A percentile compares a stretch with the other conserved stretches of the same genome.
These are phyloP conservation scores for Tamandua tetradactyla DNA, from an alignment of 2,797 vertebrate genomes.

Conservation along the genomic window DNA sequence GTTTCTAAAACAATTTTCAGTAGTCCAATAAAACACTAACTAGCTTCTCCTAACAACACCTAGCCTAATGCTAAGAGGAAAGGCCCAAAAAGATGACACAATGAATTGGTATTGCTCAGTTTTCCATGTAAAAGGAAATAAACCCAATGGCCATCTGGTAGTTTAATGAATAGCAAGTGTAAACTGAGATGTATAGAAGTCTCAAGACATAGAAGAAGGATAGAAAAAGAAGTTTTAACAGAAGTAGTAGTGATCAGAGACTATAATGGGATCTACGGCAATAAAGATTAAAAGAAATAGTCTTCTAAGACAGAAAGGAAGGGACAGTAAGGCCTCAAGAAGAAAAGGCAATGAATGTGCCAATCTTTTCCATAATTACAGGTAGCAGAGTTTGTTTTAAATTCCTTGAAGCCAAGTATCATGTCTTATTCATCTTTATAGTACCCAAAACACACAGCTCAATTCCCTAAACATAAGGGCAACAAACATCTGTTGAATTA, in stretches of 20 bases:
- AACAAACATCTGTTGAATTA: neutral
- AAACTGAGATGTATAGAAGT: neutral
- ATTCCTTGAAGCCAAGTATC: neutral
- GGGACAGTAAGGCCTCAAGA: neutral
- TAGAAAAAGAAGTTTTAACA: neutral
- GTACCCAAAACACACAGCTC: neutral
- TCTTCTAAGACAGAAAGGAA: neutral
- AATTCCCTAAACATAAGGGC: neutral
- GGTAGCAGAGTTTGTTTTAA: neutral
- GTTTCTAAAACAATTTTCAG: neutral
- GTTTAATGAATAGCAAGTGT: constrained; percentile 15
- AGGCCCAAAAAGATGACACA: neutral
- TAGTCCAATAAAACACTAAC: neutral
- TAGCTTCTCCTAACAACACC: neutral
- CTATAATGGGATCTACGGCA: neutral
- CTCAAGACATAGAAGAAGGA: neutral
- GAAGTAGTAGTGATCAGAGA: neutral
- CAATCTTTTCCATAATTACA: neutral
- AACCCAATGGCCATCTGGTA: neutral
- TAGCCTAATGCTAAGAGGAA: constrained; percentile 35
- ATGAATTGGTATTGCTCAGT: neutral
- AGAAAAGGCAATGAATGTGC: neutral
- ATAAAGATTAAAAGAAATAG: neutral
- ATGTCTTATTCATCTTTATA: neutral
- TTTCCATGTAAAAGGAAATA: neutral